phyloP scores from a whole-genome alignment of 1,140 invertebrate genomes.

The Lordiphosa stackelbergi region DNA sequence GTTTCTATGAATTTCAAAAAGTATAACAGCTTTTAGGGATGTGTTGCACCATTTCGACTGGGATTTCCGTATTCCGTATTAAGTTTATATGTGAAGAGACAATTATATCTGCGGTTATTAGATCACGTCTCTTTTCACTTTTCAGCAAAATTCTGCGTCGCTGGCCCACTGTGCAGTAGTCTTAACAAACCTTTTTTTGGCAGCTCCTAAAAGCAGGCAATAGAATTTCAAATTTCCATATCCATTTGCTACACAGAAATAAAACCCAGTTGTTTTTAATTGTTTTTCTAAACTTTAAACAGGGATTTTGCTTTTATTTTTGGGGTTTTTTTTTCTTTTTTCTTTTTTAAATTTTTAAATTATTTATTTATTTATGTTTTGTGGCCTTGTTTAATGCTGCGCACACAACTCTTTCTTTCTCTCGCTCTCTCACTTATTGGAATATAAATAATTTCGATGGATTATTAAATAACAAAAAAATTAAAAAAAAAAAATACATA shows the following conservation, averaged over 20 bases:
- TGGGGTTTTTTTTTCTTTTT: constrained; percentile 13
- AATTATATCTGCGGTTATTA: too few relatives aligned
- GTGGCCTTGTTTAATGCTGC: constrained; percentile 17
- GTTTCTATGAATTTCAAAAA: too few relatives aligned
- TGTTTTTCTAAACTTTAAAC: constrained; percentile 21
- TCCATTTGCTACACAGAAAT: background rate
- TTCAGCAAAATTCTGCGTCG: too few relatives aligned
- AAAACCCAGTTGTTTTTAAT: background rate
- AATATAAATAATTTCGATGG: constrained; percentile 59
- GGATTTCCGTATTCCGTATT: too few relatives aligned
- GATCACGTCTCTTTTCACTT: too few relatives aligned
- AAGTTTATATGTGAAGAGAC: too few relatives aligned
- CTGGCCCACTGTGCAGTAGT: too few relatives aligned
- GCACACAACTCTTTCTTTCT: constrained; percentile 9
- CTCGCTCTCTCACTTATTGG: constrained; percentile 16
- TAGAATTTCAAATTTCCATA: background rate
- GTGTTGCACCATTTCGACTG: too few relatives aligned
- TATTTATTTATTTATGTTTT: constrained; percentile 12
- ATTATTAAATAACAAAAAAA: constrained; percentile 53
- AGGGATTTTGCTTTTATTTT: constrained; percentile 29
- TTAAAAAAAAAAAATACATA: constrained; percentile 35
- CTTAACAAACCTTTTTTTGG: too few relatives aligned
- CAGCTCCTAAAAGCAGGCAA: constrained; percentile 9
- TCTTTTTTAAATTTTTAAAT: constrained; percentile 26
- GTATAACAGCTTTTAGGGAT: too few relatives aligned